Evolutionary conservation across 2,888 invertebrate genomes (phyloP).

Genomic region (Drosophila nigritarsus): DNA sequence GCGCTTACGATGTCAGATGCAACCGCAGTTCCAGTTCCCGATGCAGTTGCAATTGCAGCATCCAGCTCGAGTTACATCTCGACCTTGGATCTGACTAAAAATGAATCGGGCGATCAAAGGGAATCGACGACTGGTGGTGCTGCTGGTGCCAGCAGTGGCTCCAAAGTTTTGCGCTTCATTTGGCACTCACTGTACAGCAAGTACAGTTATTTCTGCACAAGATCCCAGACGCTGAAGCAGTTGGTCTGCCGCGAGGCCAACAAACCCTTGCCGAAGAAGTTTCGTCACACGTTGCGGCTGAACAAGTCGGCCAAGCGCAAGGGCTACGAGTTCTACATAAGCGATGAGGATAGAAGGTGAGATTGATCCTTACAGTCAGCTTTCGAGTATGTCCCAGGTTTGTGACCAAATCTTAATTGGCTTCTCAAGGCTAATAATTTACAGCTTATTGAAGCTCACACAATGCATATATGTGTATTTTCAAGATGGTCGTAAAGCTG

Average conservation of each 20-base stretch:
- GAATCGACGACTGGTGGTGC: conserved; percentile 33
- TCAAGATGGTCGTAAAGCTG: background rate
- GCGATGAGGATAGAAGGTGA: conserved; percentile 82
- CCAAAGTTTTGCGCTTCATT: conserved; percentile 74
- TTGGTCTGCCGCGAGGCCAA: conserved; percentile 76
- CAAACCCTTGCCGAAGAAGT: conserved; percentile 80
- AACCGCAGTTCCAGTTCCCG: conserved; percentile 23
- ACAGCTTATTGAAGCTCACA: background rate
- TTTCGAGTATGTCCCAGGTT: background rate
- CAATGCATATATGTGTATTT: background rate
- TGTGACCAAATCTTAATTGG: background rate
- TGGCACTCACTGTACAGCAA: conserved; percentile 79
- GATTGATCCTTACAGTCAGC: conserved; percentile 10
- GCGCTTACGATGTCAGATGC: conserved; percentile 41
- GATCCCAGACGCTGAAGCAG: conserved; percentile 64
- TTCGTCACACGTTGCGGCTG: conserved; percentile 76
- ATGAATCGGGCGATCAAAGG: conserved; percentile 39
- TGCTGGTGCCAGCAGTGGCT: conserved; percentile 57
- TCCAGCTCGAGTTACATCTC: conserved; percentile 59
- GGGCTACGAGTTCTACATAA: conserved; percentile 80
- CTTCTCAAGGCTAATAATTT: conserved; percentile 9
- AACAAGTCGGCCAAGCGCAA: conserved; percentile 82
- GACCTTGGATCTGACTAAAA: conserved; percentile 61
- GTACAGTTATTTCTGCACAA: conserved; percentile 70
- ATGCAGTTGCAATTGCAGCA: conserved; percentile 20